A percentile compares a stretch with the other conserved stretches of the same genome.
These are phyloP conservation scores for Strongylocentrotus purpuratus DNA, from an alignment of 35 echinoderm and acorn worm species.

Conservation along the genomic window DNA sequence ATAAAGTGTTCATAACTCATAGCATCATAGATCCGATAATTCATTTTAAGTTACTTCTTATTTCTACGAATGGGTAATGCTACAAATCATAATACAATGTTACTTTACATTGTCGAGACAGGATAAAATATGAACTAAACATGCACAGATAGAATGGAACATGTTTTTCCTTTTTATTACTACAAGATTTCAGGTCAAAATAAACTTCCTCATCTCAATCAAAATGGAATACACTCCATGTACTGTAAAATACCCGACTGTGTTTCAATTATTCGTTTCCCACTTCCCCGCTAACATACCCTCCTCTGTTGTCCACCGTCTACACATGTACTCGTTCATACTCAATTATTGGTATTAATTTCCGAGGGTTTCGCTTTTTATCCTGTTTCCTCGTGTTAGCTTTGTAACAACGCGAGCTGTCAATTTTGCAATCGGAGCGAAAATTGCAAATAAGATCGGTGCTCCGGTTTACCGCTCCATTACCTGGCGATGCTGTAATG, in stretches of 20 bases:
- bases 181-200: too few species aligned
- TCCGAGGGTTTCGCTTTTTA: neutral
- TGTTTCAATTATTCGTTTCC: neutral
- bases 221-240: neutral
- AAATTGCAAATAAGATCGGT: conserved; percentile 5
- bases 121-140: too few species aligned
- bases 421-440: conserved; percentile 1
- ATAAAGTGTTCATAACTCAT: too few species aligned
- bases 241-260: neutral
- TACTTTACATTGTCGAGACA: too few species aligned
- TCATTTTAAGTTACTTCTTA: too few species aligned
- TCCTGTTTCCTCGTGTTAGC: neutral
- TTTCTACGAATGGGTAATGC: too few species aligned
- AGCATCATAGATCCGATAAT: too few species aligned
- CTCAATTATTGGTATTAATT: conserved; percentile 13
- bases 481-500: neutral
- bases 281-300: neutral
- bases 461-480: neutral
- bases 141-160: too few species aligned
- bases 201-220: neutral
- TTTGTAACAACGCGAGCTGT: neutral
- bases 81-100: too few species aligned
- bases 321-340: neutral
- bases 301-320: neutral
- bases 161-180: too few species aligned